Evolutionary conservation across 2,888 invertebrate species (phyloP).

Genomic region (Chymomyza amoena): DNA sequence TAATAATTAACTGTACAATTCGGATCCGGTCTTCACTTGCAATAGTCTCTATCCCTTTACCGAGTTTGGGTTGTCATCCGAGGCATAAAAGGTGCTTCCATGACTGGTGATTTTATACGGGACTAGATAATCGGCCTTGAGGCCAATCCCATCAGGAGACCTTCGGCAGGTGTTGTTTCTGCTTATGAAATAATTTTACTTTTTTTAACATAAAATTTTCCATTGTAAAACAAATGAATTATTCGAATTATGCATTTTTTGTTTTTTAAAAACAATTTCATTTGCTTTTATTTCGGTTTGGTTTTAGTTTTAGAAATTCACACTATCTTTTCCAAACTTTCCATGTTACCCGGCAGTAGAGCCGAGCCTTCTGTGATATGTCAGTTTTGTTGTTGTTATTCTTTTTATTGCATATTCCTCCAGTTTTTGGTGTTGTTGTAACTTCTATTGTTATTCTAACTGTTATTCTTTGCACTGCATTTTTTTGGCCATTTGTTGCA

Average conservation of each 20-base stretch:
- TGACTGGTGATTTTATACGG: no score
- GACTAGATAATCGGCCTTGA: no score
- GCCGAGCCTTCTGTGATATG: slow-evolving; percentile 36
- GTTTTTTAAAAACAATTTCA: slow-evolving; percentile 13
- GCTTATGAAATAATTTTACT: no score
- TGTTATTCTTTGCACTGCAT: slow-evolving; percentile 56
- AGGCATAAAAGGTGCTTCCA: no score
- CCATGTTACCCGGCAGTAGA: slow-evolving; percentile 35
- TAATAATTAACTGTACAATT: no score
- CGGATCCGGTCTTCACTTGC: no score
- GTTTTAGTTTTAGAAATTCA: slow-evolving; percentile 46
- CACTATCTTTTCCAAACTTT: neutral
- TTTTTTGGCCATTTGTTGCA: slow-evolving; percentile 18
- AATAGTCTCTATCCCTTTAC: no score
- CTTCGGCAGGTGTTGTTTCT: no score
- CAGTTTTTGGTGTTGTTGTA: slow-evolving; percentile 46
- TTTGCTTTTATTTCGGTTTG: slow-evolving; percentile 39
- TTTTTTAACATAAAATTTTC: no score
- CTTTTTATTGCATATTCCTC: slow-evolving; percentile 40
- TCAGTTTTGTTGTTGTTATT: slow-evolving; percentile 30
- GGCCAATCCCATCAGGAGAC: no score
- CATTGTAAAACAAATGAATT: no score
- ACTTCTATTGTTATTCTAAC: slow-evolving; percentile 63
- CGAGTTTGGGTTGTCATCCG: no score
- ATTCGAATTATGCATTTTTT: slow-evolving; percentile 9